Conservation (phyloP, 2,797 vertebrate species). For the Nothura maculosa region DNA sequence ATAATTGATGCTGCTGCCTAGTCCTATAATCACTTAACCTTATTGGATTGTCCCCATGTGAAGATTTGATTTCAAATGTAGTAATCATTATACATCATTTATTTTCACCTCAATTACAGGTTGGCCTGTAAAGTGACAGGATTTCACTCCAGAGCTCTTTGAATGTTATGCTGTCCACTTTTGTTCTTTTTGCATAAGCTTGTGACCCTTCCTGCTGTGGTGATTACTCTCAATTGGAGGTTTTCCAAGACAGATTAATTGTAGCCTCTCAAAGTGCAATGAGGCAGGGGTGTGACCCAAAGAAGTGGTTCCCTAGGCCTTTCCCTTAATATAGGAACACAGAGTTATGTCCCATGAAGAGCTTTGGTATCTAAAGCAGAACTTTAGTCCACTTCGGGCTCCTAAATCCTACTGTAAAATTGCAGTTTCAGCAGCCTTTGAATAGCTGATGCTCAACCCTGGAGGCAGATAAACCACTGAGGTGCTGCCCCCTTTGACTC, state of each 20-base stretch:
- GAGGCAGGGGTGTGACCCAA: slow-evolving; percentile 26
- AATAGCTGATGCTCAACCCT: slow-evolving; percentile 38
- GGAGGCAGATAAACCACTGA: slow-evolving; percentile 1
- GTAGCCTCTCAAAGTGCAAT: slow-evolving; percentile 52
- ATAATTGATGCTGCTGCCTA: slow-evolving; percentile 64
- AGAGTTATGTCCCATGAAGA: neutral
- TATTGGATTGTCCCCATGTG: slow-evolving; percentile 66
- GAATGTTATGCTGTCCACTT: slow-evolving; percentile 21
- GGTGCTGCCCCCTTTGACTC: slow-evolving; percentile 27
- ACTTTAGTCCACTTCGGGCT: slow-evolving; percentile 45
- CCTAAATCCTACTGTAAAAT: neutral
- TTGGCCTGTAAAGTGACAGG: slow-evolving; percentile 66
- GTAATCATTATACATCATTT: slow-evolving; percentile 77
- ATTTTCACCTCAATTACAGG: slow-evolving; percentile 72
- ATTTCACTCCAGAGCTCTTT: slow-evolving; percentile 61
- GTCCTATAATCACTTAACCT: slow-evolving; percentile 75
- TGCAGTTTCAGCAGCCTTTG: neutral
- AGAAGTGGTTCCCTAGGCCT: slow-evolving; percentile 3
- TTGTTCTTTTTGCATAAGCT: slow-evolving; percentile 17
- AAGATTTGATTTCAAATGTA: slow-evolving; percentile 77
- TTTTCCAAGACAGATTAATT: slow-evolving; percentile 62
- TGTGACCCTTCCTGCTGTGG: slow-evolving; percentile 48
- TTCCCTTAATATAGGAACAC: neutral
- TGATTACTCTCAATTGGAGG: slow-evolving; percentile 75
- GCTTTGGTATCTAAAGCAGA: slow-evolving; percentile 15